Percentiles rank a stretch among this genome's conserved stretches.
These are phyloP conservation scores for Neocrepidodera transversa DNA, from an alignment of 2,888 invertebrate species.

Conservation along the genomic window DNA sequence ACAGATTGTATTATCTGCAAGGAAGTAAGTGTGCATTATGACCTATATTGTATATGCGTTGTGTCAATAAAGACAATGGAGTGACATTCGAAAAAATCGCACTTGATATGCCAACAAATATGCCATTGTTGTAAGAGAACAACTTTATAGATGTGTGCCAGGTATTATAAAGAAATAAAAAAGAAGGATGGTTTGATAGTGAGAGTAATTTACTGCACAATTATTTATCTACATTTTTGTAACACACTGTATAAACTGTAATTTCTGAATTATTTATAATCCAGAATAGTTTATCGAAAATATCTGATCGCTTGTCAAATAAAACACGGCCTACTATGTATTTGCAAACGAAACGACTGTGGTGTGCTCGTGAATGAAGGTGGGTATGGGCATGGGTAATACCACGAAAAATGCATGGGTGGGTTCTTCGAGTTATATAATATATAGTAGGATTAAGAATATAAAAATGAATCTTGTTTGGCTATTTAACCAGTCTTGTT, in stretches of 20 bases:
- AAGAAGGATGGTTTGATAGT: no score
- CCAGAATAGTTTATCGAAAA: constrained; percentile 12
- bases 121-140: constrained; percentile 14
- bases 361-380: constrained; percentile 16
- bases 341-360: constrained; percentile 22
- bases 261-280: not conserved
- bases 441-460: constrained; percentile 9
- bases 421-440: constrained; percentile 12
- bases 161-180: not conserved
- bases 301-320: constrained; percentile 32
- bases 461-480: not conserved
- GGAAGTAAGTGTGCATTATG: constrained; percentile 29
- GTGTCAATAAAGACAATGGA: constrained; percentile 23
- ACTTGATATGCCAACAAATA: constrained; percentile 12
- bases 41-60: constrained; percentile 21
- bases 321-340: constrained; percentile 32
- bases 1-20: constrained; percentile 28
- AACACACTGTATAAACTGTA: no score
- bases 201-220: no score
- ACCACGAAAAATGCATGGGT: constrained; percentile 24
- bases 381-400: no score
- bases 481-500: no score
- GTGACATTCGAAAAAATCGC: not conserved
- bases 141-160: not conserved
- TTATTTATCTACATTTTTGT: no score